These are phyloP conservation scores for Pseudopodoces humilis DNA, from an alignment of 2,113 vertebrate genomes.

Conservation along the genomic window DNA sequence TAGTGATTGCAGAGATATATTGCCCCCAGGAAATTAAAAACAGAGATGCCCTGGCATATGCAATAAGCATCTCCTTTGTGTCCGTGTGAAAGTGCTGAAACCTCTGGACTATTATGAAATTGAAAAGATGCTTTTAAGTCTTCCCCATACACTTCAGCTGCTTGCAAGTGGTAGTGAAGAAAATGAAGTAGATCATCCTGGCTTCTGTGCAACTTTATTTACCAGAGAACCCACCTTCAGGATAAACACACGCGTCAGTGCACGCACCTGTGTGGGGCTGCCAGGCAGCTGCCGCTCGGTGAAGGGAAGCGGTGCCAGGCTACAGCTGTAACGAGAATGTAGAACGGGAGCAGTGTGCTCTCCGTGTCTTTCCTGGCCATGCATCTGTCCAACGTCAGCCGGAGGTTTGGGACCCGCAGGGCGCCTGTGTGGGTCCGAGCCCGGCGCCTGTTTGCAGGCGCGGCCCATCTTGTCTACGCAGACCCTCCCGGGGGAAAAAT, in stretches of 20 bases:
- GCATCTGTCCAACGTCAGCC: rapidly evolving
- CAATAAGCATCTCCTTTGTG: slow-evolving; percentile 46
- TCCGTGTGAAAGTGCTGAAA: neutral
- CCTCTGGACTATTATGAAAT: neutral
- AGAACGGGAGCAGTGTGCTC: rapidly evolving
- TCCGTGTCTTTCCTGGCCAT: rapidly evolving
- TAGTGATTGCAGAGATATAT: slow-evolving; percentile 1
- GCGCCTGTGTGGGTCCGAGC: neutral
- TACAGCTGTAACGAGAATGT: neutral
- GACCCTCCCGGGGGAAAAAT: rapidly evolving
- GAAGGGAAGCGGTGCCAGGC: neutral
- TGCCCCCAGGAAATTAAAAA: slow-evolving; percentile 64
- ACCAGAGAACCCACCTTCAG: neutral
- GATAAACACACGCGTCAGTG: rapidly evolving
- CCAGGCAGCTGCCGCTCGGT: neutral
- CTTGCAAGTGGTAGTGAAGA: neutral
- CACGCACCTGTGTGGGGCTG: neutral
- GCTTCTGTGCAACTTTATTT: neutral
- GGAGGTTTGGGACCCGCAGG: neutral
- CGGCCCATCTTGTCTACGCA: neutral
- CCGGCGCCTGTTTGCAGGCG: neutral
- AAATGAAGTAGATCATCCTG: neutral
- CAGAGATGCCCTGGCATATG: neutral
- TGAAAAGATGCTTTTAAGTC: neutral
- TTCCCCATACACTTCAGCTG: neutral